These are phyloP conservation scores for Chrysomela aeneicollis DNA, from an alignment of 2,888 invertebrate species.

Conservation along the genomic window DNA sequence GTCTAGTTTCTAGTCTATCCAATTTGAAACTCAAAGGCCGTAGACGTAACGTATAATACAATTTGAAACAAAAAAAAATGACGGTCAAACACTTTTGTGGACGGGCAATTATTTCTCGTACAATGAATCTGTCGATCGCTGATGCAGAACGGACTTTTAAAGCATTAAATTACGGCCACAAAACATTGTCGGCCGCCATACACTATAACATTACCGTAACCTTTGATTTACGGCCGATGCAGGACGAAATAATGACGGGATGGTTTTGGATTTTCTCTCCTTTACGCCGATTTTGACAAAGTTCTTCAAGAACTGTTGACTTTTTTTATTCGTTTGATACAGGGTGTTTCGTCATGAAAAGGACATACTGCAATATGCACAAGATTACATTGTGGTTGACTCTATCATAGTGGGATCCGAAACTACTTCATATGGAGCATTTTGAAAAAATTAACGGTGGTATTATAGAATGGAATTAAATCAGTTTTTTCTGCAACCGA, in stretches of 20 bases:
- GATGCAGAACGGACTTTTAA: slow-evolving; percentile 37
- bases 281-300: not conserved
- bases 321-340: too few relatives aligned
- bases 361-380: too few relatives aligned
- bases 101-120: slow-evolving; percentile 35
- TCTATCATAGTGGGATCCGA: too few relatives aligned
- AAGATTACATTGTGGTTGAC: too few relatives aligned
- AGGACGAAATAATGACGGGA: slow-evolving; percentile 4
- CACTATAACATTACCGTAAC: slow-evolving; percentile 20
- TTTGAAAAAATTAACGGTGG: too few relatives aligned
- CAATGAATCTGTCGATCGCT: slow-evolving; percentile 33
- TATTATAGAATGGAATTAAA: too few relatives aligned
- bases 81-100: slow-evolving; percentile 15
- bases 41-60: not conserved
- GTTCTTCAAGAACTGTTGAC: not conserved
- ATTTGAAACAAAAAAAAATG: not conserved
- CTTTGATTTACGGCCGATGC: slow-evolving; percentile 18
- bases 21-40: not conserved
- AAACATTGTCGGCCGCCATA: slow-evolving; percentile 33
- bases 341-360: too few relatives aligned
- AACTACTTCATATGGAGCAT: too few relatives aligned
- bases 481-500: too few relatives aligned
- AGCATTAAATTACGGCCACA: slow-evolving; percentile 37
- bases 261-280: not conserved
- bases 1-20: not conserved